Evolutionary conservation across 2,113 vertebrate genomes (phyloP), one percentile per base, ranked within the genome.

Genomic region (Callionymus lyra): DNA sequence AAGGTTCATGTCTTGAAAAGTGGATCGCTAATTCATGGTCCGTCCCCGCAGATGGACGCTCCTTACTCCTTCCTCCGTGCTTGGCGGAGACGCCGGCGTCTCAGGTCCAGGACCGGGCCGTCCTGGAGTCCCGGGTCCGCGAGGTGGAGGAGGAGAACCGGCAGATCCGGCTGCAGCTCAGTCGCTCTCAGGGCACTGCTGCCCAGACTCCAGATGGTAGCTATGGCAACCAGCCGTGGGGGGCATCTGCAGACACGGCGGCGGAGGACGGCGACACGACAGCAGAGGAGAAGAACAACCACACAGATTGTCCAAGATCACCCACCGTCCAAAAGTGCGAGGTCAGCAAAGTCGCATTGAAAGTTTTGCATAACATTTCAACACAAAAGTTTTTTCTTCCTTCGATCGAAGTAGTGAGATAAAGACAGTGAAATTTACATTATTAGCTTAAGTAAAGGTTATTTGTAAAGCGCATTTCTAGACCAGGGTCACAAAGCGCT

Each of bases 121-220:
- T 83, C 0, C 81, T 92, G 47, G 86, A 83, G 45, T 87, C 82
- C 0, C 81, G 82, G 47, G 86, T 91, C 8, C 84, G 79, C 54
- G 81, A 86, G 55, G 84, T 90, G 65, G 90, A 92, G 73, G 88
- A 91, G 53, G 91, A 94, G 76, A 94, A 92, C 56, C 83, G 85
- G 15, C 84, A 84, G 74, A 87, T 94, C 48, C 85, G 87, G 5
- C 63, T 82, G 44, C 88, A 88, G 70, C 86, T 94, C 8, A 45
- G 86, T 65, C 88, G 85, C 41, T 82, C 61, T 0, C 87, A 82
- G 56, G 80, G 74, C 46, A 52, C 76, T 17, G 79, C 65, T 31
- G 77, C 40, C 50, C 74, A 78, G 59, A 53, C 52, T 12, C 47
- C 44, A 0, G 83, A 86, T 10, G 79, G 81, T 0, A 75, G 88